Evolutionary conservation across 1,140 invertebrate species (phyloP).

Genomic region (Caenorhabditis inopinata): DNA sequence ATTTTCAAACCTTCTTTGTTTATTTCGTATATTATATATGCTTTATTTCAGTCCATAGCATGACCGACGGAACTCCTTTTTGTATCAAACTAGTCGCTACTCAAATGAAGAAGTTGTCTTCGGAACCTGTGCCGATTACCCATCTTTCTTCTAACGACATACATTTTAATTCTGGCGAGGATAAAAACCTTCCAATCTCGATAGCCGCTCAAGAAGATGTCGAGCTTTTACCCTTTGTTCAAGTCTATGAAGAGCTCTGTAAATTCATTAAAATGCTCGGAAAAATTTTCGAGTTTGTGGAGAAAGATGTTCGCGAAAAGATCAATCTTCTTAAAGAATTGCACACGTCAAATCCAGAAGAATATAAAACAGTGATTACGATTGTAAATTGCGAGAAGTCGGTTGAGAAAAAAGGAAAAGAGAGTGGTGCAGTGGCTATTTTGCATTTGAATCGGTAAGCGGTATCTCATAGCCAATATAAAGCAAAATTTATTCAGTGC

Average conservation of each 20-base stretch:
- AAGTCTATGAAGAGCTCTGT: constrained; percentile 11
- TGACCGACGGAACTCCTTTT: not conserved
- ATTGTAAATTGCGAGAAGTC: not conserved
- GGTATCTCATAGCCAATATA: not conserved
- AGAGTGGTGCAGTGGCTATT: not conserved
- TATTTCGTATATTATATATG: too few relatives aligned
- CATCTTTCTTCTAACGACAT: too few relatives aligned
- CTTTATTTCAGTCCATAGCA: too few relatives aligned
- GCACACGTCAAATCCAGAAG: not conserved
- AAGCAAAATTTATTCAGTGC: not conserved
- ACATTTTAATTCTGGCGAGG: too few relatives aligned
- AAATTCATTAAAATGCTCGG: constrained; percentile 9
- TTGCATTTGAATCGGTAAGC: constrained; percentile 7
- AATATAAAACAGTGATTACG: not conserved
- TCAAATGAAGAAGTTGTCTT: not conserved
- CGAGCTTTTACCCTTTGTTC: not conserved
- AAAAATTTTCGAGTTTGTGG: constrained; percentile 12
- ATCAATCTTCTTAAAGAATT: not conserved
- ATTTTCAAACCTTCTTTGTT: too few relatives aligned
- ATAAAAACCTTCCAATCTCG: not conserved
- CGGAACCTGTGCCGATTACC: too few relatives aligned
- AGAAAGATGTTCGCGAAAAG: constrained; percentile 17
- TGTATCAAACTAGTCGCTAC: not conserved
- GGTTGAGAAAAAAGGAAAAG: not conserved
- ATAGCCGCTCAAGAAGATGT: not conserved